Evolutionary conservation across 2,113 vertebrate genomes (phyloP), one percentile per base, ranked within the genome.

Genomic region (Rhombomys opimus): DNA sequence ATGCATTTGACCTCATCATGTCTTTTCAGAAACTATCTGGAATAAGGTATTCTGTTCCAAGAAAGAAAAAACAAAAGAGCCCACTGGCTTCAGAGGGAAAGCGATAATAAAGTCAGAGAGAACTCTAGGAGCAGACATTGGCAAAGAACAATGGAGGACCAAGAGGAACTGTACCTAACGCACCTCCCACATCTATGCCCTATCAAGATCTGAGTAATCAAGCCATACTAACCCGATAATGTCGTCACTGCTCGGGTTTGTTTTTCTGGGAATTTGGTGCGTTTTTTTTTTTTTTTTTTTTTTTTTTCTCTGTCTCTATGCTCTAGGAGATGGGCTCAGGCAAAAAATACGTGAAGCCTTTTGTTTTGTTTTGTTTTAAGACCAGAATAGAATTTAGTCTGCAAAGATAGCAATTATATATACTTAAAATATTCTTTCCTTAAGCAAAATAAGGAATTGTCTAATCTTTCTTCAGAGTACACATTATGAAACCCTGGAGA

Each of bases 361-460:
- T 94, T 68, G 68, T 70, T 70, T 25, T 89, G 80, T 84, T 84
- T 89, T 89, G 25, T 84, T 82, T 22, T 46, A 90, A 80, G 50
- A 76, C 7, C 4, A 78, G 35, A n/a, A 57, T 65, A 75, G 65
- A 63, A 38, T 32, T 63, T 63, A 63, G 17, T 50, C 59, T 81
- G 41, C 63, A 70, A 46, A 13, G 67, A 77, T 54, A 67, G 81
- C 88, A 90, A 63, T 84, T 87, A 72, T 25, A 73, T 5, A 2
- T 57, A 61, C 59, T 81, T 93, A 82, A 61, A 94, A 65, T 72
- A 87, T 59, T 93, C 91, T 90, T 82, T 89, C 90, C 89, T 94
- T 93, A 75, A 81, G 85, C 67, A 81, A 93, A 92, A 86, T 61
- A 94, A 91, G 38, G 38, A 91, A 63, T 86, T 68, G 38, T 91